Base-by-base conservation (phyloP, 2,113 vertebrate genomes). In the Pedetes capensis region DNA sequence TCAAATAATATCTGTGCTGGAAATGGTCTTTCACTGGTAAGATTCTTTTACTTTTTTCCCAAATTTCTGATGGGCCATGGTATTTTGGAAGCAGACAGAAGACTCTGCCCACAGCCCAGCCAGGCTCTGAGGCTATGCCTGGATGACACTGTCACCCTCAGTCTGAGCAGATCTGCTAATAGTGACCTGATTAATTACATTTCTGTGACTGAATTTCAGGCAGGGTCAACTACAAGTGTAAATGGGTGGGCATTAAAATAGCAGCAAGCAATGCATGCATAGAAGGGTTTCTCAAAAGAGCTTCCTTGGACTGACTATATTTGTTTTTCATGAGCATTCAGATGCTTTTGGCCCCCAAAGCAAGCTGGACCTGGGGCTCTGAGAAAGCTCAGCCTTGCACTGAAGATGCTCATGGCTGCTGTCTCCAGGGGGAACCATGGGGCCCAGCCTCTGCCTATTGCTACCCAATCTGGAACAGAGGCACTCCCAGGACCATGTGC, bases 201-300 rank as follows among this genome's bases (percentile, higher is more conserved):
- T 89, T 79, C 42, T 87, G n/a, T 83, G 47, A 91, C 44, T 20
- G 22, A 66, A 78, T 93, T 32, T 74, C 22, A 25, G 66, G 44
- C 37, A 93, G 23, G 20, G n/a, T 92, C 86, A 88, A 84, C 47
- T 80, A 81, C 12, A 91, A 66, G 42, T 90, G 10, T 83, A 88
- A 34, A 84, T 3, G 66, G 89, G 59, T 64, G 75, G n/a, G 39
- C 64, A 84, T 34, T 83, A 87, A 92, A 94, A 87, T 9, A 94
- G n/a, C 53, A 83, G 18, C 76, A 69, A 96, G 63, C 8, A 82
- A 78, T 80, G 75, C 13, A 57, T 75, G 11, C 83, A 81, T 12
- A 93, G n/a, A 95, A 87, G 39, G 14, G 6, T 82, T 94, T 93
- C 32, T 89, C 47, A 86, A 91, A 81, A 11, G 63, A 81, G 71